Evolutionary conservation across 2,797 vertebrate genomes (phyloP), one percentile per base, ranked within the genome.

Genomic region (Danio aesculapii): DNA sequence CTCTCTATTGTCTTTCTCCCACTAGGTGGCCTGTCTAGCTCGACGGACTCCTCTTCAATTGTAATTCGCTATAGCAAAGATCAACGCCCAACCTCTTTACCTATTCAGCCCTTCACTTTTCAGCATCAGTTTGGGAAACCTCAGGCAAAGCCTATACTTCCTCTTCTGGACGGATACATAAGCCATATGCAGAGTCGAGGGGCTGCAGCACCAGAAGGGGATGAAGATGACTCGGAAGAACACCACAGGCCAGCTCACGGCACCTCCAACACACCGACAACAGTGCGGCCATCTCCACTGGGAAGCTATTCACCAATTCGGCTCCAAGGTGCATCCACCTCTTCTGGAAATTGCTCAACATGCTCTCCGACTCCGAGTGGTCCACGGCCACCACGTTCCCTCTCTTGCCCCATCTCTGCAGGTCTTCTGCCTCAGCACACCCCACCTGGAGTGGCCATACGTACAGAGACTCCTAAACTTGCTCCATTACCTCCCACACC

Each of bases 51-150:
- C 83, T 91, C 89, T n/a, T 91, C 94, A 0, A 87, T 92, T 16
- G 94, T 97, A 86, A 93, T 98, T 73, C 97, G 98, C 83, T 99
- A 99, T 94, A 96, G 94, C 87, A 98, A 98, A 88, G 97, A 98
- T 84, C 97, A 98, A 92, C 95, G 98, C 16, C 98, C 98, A 47
- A 99, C 96, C 0, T 95, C 96, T 11, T 95, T 99, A 85, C 98
- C 98, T 84, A 99, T 99, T 89, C 98, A 99, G 91, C 97, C 98
- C 55, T 99, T 99, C 85, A 97, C 97, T 88, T 97, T 99, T 88
- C 97, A 98, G 87, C 97, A 99, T 87, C 97, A 97, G 89, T 96
- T 99, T 86, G 96, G 93, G 81, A 95, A 94, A 85, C 84, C 92
- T 0, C 91, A 95, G 85, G 92, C 92, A 82, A 97, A 96, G 88